Percentiles rank a stretch among this genome's conserved stretches.
Evolutionary conservation across 2,888 invertebrate genomes (phyloP).

Genomic region (Leptinotarsa tumamoca): DNA sequence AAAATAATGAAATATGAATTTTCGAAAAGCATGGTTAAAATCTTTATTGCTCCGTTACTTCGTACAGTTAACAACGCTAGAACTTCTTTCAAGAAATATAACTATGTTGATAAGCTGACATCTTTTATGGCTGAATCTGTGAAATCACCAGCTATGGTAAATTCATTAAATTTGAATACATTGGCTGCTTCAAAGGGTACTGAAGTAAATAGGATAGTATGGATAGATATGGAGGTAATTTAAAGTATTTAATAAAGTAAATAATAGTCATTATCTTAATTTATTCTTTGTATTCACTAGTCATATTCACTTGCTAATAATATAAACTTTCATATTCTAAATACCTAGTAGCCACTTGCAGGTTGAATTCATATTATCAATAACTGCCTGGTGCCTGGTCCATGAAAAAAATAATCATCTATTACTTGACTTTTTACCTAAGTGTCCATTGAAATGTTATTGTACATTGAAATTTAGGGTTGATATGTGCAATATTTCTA

Average conservation of each 20-base stretch:
- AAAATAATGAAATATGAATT: not conserved
- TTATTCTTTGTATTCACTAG: conserved; percentile 15
- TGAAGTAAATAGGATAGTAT: conserved; percentile 71
- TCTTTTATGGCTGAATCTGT: not conserved
- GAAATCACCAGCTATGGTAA: conserved; percentile 10
- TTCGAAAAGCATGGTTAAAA: not conserved
- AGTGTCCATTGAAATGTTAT: no score
- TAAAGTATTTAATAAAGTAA: not conserved
- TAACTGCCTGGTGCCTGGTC: not conserved
- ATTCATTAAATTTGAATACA: conserved; percentile 22
- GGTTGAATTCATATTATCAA: no score
- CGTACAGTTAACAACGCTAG: not conserved
- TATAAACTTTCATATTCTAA: no score
- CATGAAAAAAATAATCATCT: no score
- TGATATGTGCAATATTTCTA: no score
- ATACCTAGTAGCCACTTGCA: no score
- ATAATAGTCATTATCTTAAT: not conserved
- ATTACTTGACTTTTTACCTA: no score
- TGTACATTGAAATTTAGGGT: no score
- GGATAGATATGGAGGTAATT: conserved; percentile 79
- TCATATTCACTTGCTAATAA: no score
- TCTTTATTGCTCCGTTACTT: not conserved
- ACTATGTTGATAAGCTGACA: not conserved
- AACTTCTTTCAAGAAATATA: not conserved
- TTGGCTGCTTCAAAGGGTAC: conserved; percentile 51